Evolutionary conservation across 2,888 invertebrate species (phyloP).

Genomic region (Drosophila rellima): DNA sequence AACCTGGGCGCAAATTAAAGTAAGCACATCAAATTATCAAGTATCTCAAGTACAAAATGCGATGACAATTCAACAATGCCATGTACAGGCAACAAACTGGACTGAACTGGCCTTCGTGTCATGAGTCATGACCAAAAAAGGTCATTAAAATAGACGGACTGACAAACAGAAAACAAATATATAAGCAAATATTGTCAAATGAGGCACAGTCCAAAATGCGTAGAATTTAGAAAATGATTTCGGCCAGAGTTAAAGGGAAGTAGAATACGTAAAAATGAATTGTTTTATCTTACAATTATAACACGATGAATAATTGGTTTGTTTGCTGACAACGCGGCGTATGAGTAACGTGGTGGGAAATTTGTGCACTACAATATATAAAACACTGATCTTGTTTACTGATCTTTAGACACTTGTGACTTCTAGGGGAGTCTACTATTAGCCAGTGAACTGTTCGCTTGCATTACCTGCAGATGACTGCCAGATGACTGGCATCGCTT

Average conservation of each 20-base stretch:
- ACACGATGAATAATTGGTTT: constrained; percentile 31
- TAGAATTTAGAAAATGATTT: constrained; percentile 3
- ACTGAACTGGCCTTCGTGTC: constrained; percentile 24
- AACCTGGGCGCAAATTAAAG: constrained; percentile 3
- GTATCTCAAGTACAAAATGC: constrained; percentile 10
- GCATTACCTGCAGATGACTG: constrained; percentile 84
- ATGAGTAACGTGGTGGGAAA: constrained; percentile 46
- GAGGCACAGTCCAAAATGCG: constrained; percentile 7
- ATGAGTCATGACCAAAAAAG: constrained; percentile 66
- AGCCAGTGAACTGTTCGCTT: constrained; percentile 69
- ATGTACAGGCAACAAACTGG: constrained; percentile 32
- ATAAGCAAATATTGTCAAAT: constrained; percentile 12
- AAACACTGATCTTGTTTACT: constrained; percentile 14
- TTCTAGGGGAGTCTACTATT: constrained; percentile 26
- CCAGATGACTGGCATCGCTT: constrained; percentile 65
- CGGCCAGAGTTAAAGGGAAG: neutral
- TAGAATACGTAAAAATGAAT: neutral
- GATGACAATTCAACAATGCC: constrained; percentile 21
- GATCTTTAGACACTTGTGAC: neutral
- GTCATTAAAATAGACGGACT: constrained; percentile 23
- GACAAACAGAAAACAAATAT: constrained; percentile 7
- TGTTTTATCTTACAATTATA: constrained; percentile 47
- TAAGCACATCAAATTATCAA: constrained; percentile 8
- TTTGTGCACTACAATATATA: constrained; percentile 37
- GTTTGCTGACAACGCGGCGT: constrained; percentile 29